These are phyloP conservation scores for Petrosia ficiformis DNA, from an alignment of 37 sponge, comb jelly and placozoan species.

Conservation along the genomic window DNA sequence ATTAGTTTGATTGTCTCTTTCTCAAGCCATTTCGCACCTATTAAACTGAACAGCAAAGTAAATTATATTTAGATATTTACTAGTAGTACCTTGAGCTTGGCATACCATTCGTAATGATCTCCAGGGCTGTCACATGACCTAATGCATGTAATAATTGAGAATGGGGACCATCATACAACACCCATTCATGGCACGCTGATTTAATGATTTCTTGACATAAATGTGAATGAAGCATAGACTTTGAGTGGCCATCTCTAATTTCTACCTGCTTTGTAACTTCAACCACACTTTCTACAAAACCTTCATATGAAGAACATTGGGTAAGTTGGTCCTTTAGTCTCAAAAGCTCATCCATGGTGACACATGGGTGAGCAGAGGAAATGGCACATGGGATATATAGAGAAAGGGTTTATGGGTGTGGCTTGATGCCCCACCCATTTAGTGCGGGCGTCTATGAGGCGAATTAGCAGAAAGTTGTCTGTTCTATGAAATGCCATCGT, in stretches of 20 bases:
- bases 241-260: not conserved
- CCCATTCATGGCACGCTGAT: not conserved
- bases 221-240: not conserved
- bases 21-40: slow-evolving; percentile 35
- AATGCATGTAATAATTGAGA: not conserved
- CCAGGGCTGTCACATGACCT: not conserved
- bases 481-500: too few species aligned
- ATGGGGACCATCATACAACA: not conserved
- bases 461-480: too few species aligned
- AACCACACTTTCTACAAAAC: not conserved
- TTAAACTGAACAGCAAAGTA: not conserved
- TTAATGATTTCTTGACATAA: not conserved
- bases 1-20: slow-evolving; percentile 9
- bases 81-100: not conserved
- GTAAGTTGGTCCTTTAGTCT: too few species aligned
- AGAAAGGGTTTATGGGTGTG: too few species aligned
- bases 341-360: too few species aligned
- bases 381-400: too few species aligned
- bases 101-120: not conserved
- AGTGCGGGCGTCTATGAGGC: too few species aligned
- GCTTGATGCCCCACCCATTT: too few species aligned
- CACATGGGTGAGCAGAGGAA: too few species aligned
- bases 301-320: not conserved
- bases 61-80: not conserved
- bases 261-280: not conserved